A percentile compares a stretch with the other conserved stretches of the same genome.
Evolutionary conservation across 1,140 invertebrate genomes (phyloP).

Genomic region (Ptiloglossa arizonensis): DNA sequence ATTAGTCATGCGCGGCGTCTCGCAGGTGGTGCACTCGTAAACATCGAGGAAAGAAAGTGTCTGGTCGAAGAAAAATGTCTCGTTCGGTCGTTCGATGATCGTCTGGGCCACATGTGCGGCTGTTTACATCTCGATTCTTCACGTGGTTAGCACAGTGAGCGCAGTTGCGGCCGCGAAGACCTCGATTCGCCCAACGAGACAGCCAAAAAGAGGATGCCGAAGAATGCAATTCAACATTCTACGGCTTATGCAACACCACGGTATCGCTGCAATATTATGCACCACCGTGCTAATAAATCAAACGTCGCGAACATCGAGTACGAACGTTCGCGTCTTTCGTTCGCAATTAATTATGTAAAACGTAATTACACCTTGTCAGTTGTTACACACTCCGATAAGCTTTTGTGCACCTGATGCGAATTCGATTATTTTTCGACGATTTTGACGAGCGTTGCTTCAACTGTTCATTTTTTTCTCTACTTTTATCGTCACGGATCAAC

Average conservation of each 20-base stretch:
- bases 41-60: conserved; percentile 10
- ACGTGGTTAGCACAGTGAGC: conserved; percentile 14
- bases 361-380: no score
- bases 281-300: not conserved
- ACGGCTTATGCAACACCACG: conserved; percentile 9
- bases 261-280: no score
- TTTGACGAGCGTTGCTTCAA: no score
- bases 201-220: conserved; percentile 24
- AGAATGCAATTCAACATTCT: conserved; percentile 10
- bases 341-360: no score
- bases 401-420: no score
- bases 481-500: no score
- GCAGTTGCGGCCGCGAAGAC: not conserved
- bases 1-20: not conserved
- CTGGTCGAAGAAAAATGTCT: conserved; percentile 3
- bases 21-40: not conserved
- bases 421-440: no score
- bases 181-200: not conserved
- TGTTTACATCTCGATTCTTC: conserved; percentile 29
- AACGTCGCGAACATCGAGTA: no score
- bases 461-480: no score
- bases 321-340: no score
- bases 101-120: conserved; percentile 35
- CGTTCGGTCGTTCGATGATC: conserved; percentile 4
- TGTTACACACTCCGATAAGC: no score